Evolutionary conservation across 2,113 vertebrate genomes (phyloP), one percentile per base, ranked within the genome.

Genomic region (Alces alces): DNA sequence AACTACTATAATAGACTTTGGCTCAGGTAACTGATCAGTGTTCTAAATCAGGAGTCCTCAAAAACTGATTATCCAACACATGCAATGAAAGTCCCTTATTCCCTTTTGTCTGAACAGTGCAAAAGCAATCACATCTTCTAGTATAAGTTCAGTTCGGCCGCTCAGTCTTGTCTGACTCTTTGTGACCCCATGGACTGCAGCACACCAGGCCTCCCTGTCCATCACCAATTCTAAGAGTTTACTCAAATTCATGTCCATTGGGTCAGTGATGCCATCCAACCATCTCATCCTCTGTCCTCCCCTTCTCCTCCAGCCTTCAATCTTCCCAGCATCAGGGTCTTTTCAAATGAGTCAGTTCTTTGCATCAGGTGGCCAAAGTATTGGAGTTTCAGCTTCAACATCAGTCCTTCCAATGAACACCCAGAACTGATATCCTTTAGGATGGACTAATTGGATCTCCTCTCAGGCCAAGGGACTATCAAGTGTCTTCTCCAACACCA

Each of bases 181-280:
- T 36, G 64, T 70, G 64, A 70, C n/a, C 64, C 1, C 64, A 70
- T 36, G 64, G n/a, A 70, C 17, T 70, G n/a, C 64, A 21, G 17
- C n/a, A 70, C 0, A 0, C 9, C n/a, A 66, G n/a, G n/a, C 17
- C 33, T 66, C n/a, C 8, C 17, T 5, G 9, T 36, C 10, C 4
- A 2, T 66, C n/a, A 66, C 17, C 17, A 66, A 10, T 5, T 66
- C 9, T n/a, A 0, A 0, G 17, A 66, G 0, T 36, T 66, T 36
- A 66, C n/a, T 66, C n/a, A 66, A 36, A 66, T 9, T 66, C 17
- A 5, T 36, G 33, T 36, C 64, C 64, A 36, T 11, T 36, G 4
- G 36, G 33, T 66, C 8, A 66, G 2, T 36, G 17, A 66, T 66
- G 33, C 5, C 64, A 66, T 66, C 4, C 64, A 66, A 66, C 64